Conservation (phyloP, 2,888 invertebrate genomes). For the Chamaedrilus cognettii region DNA sequence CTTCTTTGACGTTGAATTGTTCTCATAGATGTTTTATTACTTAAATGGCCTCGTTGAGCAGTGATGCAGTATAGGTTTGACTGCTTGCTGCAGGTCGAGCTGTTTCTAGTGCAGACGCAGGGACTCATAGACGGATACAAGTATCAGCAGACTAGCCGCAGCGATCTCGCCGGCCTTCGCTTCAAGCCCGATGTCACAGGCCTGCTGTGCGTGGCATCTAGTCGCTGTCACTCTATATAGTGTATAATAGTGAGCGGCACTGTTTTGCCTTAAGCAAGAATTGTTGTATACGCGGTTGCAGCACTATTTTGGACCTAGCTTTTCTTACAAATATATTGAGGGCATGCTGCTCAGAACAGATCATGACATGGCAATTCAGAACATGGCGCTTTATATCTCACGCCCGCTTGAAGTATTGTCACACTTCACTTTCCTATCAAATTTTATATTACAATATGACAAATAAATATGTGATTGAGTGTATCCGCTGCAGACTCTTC, state of each 20-base stretch:
- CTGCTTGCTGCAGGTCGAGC: slow-evolving; percentile 60
- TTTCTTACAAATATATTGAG: too few relatives aligned
- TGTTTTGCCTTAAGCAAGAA: too few relatives aligned
- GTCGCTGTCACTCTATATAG: too few relatives aligned
- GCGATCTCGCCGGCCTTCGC: slow-evolving; percentile 33
- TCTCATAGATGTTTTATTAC: too few relatives aligned
- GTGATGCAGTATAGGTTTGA: neutral
- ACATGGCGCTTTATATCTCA: too few relatives aligned
- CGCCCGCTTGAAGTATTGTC: too few relatives aligned
- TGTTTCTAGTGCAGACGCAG: slow-evolving; percentile 77
- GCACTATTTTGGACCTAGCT: too few relatives aligned
- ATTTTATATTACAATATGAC: too few relatives aligned
- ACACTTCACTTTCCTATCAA: too few relatives aligned
- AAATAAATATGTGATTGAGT: neutral
- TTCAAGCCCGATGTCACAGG: slow-evolving; percentile 40
- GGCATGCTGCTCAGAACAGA: too few relatives aligned
- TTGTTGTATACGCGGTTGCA: too few relatives aligned
- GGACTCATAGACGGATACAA: slow-evolving; percentile 76
- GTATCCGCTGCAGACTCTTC: slow-evolving; percentile 65
- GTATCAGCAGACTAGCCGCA: slow-evolving; percentile 62
- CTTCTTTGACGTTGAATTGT: neutral
- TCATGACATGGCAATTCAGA: too few relatives aligned
- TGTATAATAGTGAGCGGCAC: neutral
- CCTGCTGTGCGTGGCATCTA: slow-evolving; percentile 24
- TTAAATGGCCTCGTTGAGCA: neutral